Evolutionary conservation across 1,140 invertebrate species (phyloP), one percentile per base, ranked within the genome.

Genomic region (Rhopalosiphum padi): DNA sequence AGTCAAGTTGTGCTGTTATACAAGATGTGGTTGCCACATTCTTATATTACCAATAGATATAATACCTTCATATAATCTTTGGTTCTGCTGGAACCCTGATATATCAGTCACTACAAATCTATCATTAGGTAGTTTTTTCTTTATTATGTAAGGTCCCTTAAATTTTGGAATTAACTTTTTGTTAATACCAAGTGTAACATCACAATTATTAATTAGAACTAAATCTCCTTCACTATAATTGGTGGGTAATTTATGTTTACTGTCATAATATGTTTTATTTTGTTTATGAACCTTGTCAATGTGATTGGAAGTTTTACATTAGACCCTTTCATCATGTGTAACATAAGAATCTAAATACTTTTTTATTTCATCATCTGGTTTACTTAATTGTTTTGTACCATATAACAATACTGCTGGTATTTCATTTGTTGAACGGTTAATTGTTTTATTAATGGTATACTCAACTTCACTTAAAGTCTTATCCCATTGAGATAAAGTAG

Each of bases 371-470:
- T 91, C 53, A 41, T 94, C 85, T 48, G 55, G 35, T 60, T 53
- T 48, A 68, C 93, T 82, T 15, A 87, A 55, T 89, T 91, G 94
- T 46, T 92, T 93, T 30, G 93, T 90, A 11, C 94, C 94, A 89
- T 94, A 94, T 87, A 94, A 93, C 37, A 94, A 92, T 41, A 82
- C 41, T 46, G 93, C 94, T 11, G 94, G 94, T 6, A 94, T 94
- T 25, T 93, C 68, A 18, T 92, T 88, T 2, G 94, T 94, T 2
- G 94, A 93, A 22, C 85, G 55, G 53, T 55, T 77, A 9, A 94
- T n/a, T 3, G 90, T 94, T 90, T 94, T 94, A 41, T 94, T 94
- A 15, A 94, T 68, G 25, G 91, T 37, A 93, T 94, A 94, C 77
- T 94, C 94, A 7, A 94, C 88, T 8, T 93, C 37, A 51, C 60